Evolutionary conservation across 2,797 vertebrate species (phyloP).

Genomic region (Poeciliopsis gracilis): DNA sequence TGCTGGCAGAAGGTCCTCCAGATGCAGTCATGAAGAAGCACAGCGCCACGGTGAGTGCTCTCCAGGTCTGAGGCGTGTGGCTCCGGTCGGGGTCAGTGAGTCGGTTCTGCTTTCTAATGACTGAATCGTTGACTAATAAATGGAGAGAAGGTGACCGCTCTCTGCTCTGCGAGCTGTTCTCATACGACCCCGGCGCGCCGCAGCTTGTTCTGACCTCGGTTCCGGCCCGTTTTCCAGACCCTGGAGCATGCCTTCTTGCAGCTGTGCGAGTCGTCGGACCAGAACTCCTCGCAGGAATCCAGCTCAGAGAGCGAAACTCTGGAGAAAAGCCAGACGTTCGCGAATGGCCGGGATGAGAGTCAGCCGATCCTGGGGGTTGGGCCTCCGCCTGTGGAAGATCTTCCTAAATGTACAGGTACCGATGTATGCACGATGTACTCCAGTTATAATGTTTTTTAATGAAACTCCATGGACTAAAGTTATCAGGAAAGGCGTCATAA

Average conservation of each 20-base stretch:
- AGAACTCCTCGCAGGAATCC: conserved; percentile 44
- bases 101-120: background rate
- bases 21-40: conserved; percentile 81
- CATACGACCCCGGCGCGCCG: background rate
- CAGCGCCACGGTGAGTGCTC: conserved; percentile 74
- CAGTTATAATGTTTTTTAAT: background rate
- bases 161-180: background rate
- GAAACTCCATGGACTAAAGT: background rate
- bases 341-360: conserved; percentile 75
- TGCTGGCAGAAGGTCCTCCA: conserved; percentile 81
- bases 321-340: conserved; percentile 71
- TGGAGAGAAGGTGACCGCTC: background rate
- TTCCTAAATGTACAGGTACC: conserved; percentile 70
- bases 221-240: conserved; percentile 62
- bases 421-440: background rate
- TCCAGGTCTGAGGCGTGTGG: background rate
- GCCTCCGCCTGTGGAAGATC: conserved; percentile 39
- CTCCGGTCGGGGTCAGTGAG: background rate
- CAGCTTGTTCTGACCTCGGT: background rate
- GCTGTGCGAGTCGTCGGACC: conserved; percentile 81
- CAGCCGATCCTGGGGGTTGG: conserved; percentile 67
- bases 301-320: conserved; percentile 43
- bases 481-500: background rate
- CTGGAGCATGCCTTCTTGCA: conserved; percentile 84
- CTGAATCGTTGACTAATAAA: background rate